phyloP scores from a whole-genome alignment of 2,888 invertebrate species.

The Drosophila crucigera region DNA sequence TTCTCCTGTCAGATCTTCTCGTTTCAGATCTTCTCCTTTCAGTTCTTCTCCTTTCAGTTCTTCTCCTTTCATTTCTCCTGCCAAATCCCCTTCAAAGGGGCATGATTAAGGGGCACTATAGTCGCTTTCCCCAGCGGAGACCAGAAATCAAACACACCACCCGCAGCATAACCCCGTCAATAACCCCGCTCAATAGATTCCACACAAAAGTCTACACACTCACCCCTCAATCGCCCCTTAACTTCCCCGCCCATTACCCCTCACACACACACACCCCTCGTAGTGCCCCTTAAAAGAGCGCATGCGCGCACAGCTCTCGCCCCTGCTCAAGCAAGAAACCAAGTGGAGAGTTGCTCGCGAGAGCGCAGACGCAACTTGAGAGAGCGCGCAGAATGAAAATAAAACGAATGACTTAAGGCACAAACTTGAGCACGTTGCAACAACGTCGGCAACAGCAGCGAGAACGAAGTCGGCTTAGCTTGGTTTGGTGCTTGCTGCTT shows the following conservation, averaged over 20 bases:
- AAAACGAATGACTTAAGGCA: conserved; percentile 55
- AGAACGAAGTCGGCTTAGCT: conserved; percentile 24
- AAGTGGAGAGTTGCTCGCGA: conserved; percentile 56
- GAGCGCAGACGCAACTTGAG: conserved; percentile 23
- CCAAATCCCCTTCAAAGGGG: conserved; percentile 2
- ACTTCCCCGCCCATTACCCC: conserved; percentile 53
- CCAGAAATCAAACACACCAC: conserved; percentile 20
- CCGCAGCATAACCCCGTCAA: conserved; percentile 1
- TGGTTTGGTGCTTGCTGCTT: not conserved
- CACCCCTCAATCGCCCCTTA: conserved; percentile 58
- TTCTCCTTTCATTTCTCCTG: not conserved
- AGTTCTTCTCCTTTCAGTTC: not conserved
- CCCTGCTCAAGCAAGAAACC: conserved; percentile 36
- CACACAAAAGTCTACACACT: conserved; percentile 45
- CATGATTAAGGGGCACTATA: not conserved
- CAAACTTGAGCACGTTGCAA: conserved; percentile 31
- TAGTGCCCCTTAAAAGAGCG: conserved; percentile 39
- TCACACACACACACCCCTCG: conserved; percentile 27
- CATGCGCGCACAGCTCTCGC: conserved; percentile 50
- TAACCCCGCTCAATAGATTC: conserved; percentile 36
- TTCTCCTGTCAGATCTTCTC: not conserved
- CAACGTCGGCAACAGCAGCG: conserved; percentile 22
- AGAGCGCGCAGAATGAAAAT: not conserved
- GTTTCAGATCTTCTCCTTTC: not conserved
- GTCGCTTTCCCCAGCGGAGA: conserved; percentile 37